Base-by-base conservation (phyloP, 92 coral and sea anemone genomes). In the Ricordea florida region DNA sequence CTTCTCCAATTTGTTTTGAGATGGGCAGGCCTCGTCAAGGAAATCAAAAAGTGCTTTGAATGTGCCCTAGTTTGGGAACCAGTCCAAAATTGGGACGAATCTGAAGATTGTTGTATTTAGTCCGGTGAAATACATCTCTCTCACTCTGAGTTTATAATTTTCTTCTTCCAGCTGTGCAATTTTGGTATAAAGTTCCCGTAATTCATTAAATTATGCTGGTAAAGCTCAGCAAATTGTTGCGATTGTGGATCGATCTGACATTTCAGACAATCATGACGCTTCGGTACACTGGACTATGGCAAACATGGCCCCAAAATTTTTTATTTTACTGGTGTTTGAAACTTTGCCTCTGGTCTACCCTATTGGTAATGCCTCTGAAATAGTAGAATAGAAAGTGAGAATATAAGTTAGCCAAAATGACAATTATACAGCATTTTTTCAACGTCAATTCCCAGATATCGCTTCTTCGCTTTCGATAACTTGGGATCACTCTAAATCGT, bases 21-120 rank as follows among this genome's bases (percentile, higher is more conserved):
- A 9, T 24, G 3, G 10, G 79, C 79, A 35, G n/a, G 32, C 58
- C 58, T 51, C 58, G 6, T 51, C 28, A 51, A 51, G 77, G 33
- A 27, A 69, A 46, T 36, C 37, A 55, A 51, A 71, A 36, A 55
- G 57, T 16, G 78, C 78, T 32, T 70, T 70, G 45, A 70, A 70
- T 33, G 78, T 70, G 28, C 78, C 34, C n/a, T 80, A 76, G 21
- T 58, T 78, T n/a, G 84, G 76, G 66, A 82, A 82, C 69, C 87
- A 44, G 82, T 82, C 41, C 73, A 63, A 45, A 55, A 82, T 22
- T 53, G 78, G 52, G 67, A 74, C 28, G 44, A 27, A 9, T 63
- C 50, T 11, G 69, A 27, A 44, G 13, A 41, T 33, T 36, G 33
- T 21, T 67, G 25, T 8, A 83, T 65, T 33, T 60, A 73, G 10